phyloP scores from a whole-genome alignment of 2,113 vertebrate genomes.

The Macaca mulatta region DNA sequence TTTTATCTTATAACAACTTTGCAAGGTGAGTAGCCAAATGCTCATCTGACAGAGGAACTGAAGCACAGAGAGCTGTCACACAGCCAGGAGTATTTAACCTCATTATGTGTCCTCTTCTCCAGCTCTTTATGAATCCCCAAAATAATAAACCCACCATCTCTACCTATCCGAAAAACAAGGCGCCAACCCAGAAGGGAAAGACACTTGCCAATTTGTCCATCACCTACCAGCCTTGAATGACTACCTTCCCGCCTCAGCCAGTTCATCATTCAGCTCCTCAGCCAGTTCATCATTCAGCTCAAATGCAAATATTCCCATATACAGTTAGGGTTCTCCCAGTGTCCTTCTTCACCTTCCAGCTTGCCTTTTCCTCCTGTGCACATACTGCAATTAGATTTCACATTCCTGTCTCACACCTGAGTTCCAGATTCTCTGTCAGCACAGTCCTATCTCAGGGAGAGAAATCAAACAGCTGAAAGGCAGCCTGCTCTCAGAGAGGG shows the following conservation, averaged over 20 bases:
- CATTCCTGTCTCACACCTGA: neutral
- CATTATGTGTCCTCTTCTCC: neutral
- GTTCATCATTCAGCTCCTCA: neutral
- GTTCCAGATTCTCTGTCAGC: neutral
- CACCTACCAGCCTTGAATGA: neutral
- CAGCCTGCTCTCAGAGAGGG: neutral
- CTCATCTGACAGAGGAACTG: neutral
- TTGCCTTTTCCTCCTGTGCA: neutral
- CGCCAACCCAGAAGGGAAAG: neutral
- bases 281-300: neutral
- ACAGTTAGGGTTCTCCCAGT: neutral
- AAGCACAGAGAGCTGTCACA: neutral
- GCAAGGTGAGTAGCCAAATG: neutral
- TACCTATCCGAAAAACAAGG: neutral
- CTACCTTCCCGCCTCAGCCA: neutral
- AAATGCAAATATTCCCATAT: neutral
- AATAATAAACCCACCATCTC: neutral
- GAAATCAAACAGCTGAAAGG: slow-evolving; percentile 46
- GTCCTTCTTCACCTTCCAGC: accelerated
- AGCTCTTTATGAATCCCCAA: neutral
- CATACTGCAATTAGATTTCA: neutral
- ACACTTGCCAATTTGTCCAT: neutral
- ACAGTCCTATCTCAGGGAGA: neutral
- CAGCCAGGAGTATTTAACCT: neutral
- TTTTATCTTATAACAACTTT: neutral